phyloP scores from a whole-genome alignment of 2,797 vertebrate genomes.

The Sardinella longiceps region DNA sequence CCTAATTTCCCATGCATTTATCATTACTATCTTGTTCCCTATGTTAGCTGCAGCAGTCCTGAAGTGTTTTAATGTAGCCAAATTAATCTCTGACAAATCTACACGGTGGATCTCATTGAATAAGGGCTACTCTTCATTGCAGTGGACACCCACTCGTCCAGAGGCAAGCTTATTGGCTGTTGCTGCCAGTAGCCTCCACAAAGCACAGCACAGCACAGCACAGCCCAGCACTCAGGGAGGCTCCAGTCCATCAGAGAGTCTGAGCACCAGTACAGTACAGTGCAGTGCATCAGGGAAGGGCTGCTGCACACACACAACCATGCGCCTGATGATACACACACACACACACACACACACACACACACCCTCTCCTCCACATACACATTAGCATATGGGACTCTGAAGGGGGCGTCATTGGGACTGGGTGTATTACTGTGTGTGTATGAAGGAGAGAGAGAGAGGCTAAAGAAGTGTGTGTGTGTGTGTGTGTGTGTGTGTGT shows the following conservation, averaged over 20 bases:
- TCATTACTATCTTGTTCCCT: too few species aligned
- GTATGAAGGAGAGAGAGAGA: too few species aligned
- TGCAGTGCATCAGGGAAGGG: not conserved
- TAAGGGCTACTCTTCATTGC: not conserved
- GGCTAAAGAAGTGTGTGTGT: not conserved
- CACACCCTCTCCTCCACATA: not conserved
- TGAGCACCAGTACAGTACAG: slow-evolving; percentile 15
- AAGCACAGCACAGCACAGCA: not conserved
- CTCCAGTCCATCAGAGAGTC: not conserved
- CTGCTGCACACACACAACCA: not conserved
- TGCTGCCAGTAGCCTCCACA: too few species aligned
- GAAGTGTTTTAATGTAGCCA: not conserved
- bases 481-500: not conserved
- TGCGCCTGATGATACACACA: too few species aligned
- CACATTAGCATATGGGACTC: not conserved
- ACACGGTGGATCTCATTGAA: not conserved
- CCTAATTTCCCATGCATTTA: too few species aligned
- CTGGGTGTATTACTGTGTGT: not conserved
- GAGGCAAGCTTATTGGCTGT: too few species aligned
- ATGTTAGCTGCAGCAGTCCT: not conserved
- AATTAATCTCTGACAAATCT: too few species aligned
- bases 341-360: too few species aligned
- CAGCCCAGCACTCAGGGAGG: not conserved
- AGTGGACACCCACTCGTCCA: too few species aligned
- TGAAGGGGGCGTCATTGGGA: not conserved